Conservation (phyloP, 2,113 vertebrate genomes). For the Sturnira hondurensis region DNA sequence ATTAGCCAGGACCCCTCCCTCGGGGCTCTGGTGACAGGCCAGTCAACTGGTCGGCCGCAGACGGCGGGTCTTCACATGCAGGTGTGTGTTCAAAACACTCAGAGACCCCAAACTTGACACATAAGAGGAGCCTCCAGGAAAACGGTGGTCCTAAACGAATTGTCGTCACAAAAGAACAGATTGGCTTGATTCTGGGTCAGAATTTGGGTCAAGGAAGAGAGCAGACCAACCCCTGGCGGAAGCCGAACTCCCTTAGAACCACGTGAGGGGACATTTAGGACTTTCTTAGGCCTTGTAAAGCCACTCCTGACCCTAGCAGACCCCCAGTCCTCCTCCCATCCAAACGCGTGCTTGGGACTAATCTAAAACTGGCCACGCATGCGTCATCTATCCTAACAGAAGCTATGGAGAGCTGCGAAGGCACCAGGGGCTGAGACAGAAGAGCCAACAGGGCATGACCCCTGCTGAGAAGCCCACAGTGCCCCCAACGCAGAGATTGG, state of each 20-base stretch:
- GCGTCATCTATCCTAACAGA: not conserved
- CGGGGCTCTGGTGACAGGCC: not conserved
- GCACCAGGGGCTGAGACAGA: not conserved
- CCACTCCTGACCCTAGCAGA: not conserved
- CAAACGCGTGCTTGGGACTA: not conserved
- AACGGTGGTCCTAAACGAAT: not conserved
- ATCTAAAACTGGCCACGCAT: not conserved
- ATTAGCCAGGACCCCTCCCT: conserved; percentile 20
- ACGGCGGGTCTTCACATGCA: conserved; percentile 8
- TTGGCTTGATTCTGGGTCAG: not conserved
- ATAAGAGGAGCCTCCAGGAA: not conserved
- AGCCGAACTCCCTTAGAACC: not conserved
- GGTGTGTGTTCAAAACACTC: not conserved
- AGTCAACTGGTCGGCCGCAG: not conserved
- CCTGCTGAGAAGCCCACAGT: not conserved
- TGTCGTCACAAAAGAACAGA: not conserved
- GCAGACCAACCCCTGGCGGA: not conserved
- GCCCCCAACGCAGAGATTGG: not conserved
- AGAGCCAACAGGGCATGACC: too few relatives aligned
- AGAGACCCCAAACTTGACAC: not conserved
- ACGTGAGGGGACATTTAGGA: not conserved
- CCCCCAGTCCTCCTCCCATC: accelerated
- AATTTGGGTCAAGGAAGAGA: not conserved
- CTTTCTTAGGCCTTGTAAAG: not conserved
- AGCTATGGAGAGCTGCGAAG: not conserved